Conservation (phyloP, 2,888 invertebrate species). For the Cryptus armator region DNA sequence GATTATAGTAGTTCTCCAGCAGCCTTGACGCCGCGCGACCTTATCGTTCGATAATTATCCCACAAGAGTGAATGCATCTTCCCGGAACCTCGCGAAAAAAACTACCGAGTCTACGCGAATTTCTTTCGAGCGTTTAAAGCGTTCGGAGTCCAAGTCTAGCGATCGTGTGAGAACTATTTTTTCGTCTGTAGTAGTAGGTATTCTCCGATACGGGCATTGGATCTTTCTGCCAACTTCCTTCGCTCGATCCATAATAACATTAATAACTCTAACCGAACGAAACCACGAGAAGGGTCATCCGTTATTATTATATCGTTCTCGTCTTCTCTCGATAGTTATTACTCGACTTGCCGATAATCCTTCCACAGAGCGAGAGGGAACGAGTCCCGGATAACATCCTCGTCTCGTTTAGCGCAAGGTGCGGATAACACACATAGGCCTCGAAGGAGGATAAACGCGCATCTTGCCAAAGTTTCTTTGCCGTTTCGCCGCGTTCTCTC, state of each 20-base stretch:
- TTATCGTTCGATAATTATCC: constrained; percentile 12
- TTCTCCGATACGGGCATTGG: background rate
- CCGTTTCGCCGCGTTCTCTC: constrained; percentile 50
- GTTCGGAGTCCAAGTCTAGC: background rate
- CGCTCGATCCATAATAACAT: constrained; percentile 30
- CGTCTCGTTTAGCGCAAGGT: constrained; percentile 10
- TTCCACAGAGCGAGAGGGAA: constrained; percentile 5
- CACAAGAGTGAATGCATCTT: constrained; percentile 12
- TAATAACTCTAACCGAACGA: constrained; percentile 36
- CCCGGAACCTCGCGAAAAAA: background rate
- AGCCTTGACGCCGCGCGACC: background rate
- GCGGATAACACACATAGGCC: constrained; percentile 17
- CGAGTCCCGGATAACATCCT: constrained; percentile 4
- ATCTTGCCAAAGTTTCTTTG: constrained; percentile 77
- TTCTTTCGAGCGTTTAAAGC: background rate
- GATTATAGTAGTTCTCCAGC: too few relatives aligned
- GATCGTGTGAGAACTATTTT: background rate
- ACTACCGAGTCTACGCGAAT: background rate
- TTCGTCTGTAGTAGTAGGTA: too few relatives aligned
- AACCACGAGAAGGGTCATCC: constrained; percentile 26
- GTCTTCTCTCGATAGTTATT: constrained; percentile 48
- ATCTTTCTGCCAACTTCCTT: background rate
- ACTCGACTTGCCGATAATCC: constrained; percentile 31
- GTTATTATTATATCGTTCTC: constrained; percentile 51
- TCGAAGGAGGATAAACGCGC: constrained; percentile 34